These are phyloP conservation scores for Pleuronectes platessa DNA, from an alignment of 2,113 vertebrate species.

Conservation along the genomic window DNA sequence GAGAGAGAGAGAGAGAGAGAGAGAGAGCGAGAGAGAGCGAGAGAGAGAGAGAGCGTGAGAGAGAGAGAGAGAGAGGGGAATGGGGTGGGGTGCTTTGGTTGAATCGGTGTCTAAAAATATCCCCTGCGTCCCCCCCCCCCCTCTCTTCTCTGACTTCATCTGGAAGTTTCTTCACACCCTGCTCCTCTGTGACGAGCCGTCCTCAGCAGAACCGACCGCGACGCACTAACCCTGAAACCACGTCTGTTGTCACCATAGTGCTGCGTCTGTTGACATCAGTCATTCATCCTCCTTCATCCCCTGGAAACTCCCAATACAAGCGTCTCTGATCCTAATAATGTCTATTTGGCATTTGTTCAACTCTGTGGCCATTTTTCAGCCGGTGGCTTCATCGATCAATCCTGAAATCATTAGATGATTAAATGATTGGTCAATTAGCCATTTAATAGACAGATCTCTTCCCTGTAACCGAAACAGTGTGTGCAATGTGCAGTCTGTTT, in stretches of 20 bases:
- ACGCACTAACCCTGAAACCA: slow-evolving; percentile 2
- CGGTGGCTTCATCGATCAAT: too few relatives aligned
- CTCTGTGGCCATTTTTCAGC: too few relatives aligned
- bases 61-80: not conserved
- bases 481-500: not conserved
- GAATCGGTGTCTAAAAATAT: slow-evolving; percentile 69
- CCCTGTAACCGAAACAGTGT: too few relatives aligned
- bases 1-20: not conserved
- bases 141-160: slow-evolving; percentile 48
- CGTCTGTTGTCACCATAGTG: not conserved
- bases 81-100: not conserved
- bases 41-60: not conserved
- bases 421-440: not conserved
- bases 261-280: slow-evolving; percentile 37
- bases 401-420: not conserved
- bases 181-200: slow-evolving; percentile 28
- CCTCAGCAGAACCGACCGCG: slow-evolving; percentile 17
- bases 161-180: slow-evolving; percentile 41
- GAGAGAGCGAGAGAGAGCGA: too few relatives aligned
- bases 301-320: not conserved
- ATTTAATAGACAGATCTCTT: not conserved
- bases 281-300: slow-evolving; percentile 20
- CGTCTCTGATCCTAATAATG: too few relatives aligned
- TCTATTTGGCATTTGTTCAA: too few relatives aligned
- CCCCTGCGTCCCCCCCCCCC: not conserved